These are phyloP conservation scores for Latrodectus hesperus DNA, from an alignment of 2,888 invertebrate genomes.

Conservation along the genomic window DNA sequence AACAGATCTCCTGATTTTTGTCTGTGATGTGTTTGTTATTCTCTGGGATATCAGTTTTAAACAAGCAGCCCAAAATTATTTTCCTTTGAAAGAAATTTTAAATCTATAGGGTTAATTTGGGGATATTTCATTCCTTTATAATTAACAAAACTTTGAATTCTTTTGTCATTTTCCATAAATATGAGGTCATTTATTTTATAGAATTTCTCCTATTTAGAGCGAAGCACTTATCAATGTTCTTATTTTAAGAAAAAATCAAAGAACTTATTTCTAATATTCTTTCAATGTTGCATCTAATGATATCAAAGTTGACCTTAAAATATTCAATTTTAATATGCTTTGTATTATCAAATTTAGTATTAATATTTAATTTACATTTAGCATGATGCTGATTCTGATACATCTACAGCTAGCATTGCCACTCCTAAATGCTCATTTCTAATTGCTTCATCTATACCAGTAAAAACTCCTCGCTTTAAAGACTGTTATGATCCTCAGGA, in stretches of 20 bases:
- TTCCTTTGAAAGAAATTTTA: too few relatives aligned
- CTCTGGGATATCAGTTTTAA: too few relatives aligned
- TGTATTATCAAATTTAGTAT: neutral
- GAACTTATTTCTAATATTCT: neutral
- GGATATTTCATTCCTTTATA: too few relatives aligned
- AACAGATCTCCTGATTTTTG: too few relatives aligned
- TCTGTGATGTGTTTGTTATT: too few relatives aligned
- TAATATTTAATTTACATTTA: neutral
- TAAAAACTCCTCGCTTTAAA: conserved; percentile 23
- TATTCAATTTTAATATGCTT: neutral
- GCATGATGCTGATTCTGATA: conserved; percentile 11
- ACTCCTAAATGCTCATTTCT: conserved; percentile 39
- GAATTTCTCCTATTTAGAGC: neutral
- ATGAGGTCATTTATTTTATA: too few relatives aligned
- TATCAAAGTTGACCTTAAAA: neutral
- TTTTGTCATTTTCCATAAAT: too few relatives aligned
- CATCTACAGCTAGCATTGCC: conserved; percentile 26
- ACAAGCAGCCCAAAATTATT: too few relatives aligned
- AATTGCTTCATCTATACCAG: conserved; percentile 26
- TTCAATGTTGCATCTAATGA: neutral
- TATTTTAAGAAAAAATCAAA: neutral
- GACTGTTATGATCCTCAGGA: conserved; percentile 30
- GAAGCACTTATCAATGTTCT: neutral
- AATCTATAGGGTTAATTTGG: too few relatives aligned
- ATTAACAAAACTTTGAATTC: too few relatives aligned